A percentile compares a stretch with the other conserved stretches of the same genome.
phyloP scores from a whole-genome alignment of 2,888 invertebrate species.

The Dolichomitus sp. region DNA sequence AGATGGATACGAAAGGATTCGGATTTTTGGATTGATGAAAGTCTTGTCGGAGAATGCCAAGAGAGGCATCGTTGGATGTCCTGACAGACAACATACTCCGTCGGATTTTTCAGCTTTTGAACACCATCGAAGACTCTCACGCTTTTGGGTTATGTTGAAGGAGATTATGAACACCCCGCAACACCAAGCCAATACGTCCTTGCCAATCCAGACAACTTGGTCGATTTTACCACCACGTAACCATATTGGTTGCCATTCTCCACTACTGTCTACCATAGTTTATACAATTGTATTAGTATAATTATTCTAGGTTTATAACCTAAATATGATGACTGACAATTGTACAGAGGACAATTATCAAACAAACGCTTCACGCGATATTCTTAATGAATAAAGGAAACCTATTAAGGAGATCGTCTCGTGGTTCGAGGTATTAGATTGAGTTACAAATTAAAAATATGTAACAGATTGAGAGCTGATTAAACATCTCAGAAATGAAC shows the following conservation, averaged over 20 bases:
- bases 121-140: conserved; percentile 71
- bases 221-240: conserved; percentile 77
- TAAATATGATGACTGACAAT: background rate
- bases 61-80: conserved; percentile 73
- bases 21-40: conserved; percentile 88
- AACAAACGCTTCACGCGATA: background rate
- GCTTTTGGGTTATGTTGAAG: conserved; percentile 71
- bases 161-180: conserved; percentile 78
- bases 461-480: too few species aligned
- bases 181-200: conserved; percentile 80
- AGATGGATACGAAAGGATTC: conserved; percentile 89
- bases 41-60: conserved; percentile 90
- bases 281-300: background rate
- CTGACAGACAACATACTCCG: conserved; percentile 79
- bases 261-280: conserved; percentile 55
- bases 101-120: conserved; percentile 72
- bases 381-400: background rate
- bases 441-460: too few species aligned
- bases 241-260: conserved; percentile 78
- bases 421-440: too few species aligned
- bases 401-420: too few species aligned
- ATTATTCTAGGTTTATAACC: conserved; percentile 4
- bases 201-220: conserved; percentile 80
- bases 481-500: too few species aligned
- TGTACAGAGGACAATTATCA: background rate